Evolutionary conservation across 2,888 invertebrate species (phyloP), one percentile per base, ranked within the genome.

Genomic region (Pegoplata infirma): DNA sequence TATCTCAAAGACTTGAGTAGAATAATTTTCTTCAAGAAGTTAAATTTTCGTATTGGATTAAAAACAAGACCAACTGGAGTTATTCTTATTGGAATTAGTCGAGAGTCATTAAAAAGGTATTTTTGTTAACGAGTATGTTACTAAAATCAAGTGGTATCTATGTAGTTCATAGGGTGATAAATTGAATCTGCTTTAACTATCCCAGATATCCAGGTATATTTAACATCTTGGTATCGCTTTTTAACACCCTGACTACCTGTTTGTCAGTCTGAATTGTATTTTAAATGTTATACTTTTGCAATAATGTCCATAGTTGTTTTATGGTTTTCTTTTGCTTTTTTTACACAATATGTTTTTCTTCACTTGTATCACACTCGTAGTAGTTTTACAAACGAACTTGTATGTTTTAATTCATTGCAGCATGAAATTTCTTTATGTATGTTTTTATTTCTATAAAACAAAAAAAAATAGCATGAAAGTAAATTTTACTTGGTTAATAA

Each of bases 351-450:
- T 25, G 3, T 53, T 25, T 12, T 14, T 44, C 6, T 58, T 40
- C 21, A 32, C 10, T 17, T 19, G 14, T 23, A 21, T 21, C 3
- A n/a, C n/a, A n/a, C n/a, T n/a, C n/a, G n/a, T n/a, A n/a, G n/a
- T n/a, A n/a, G n/a, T n/a, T n/a, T n/a, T 25, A 40, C 25, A 44
- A 36, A 40, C 3, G 7, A 58, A 44, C 28, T 40, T 51, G 51
- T 59, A 59, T 36, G 44, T 59, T 75, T 79, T 66, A 79, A 71
- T 71, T 75, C 79, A 79, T 75, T 75, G 74, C 79, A 75, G 74
- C 79, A 79, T 79, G 67, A 79, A 69, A 63, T 74, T 74, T 61
- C 64, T 68, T 73, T 63, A 55, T 61, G 6, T 17, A 12, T 63
- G 25, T 55, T 44, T 69, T 68, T 23, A 47, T 46, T 32, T 5